These are phyloP conservation scores for Pantherophis guttatus DNA, from an alignment of 2,113 vertebrate genomes.

Conservation along the genomic window DNA sequence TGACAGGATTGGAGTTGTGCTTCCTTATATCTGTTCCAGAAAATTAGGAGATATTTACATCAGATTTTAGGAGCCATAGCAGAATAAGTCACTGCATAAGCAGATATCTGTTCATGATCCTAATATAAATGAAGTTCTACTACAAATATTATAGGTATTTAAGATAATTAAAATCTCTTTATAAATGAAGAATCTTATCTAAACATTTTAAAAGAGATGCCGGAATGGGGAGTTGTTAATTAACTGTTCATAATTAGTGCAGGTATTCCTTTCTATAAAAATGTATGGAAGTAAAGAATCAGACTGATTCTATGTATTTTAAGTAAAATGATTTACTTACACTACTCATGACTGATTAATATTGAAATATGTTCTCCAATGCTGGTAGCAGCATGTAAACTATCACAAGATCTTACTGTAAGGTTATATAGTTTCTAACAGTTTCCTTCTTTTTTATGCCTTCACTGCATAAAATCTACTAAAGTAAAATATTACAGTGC, in stretches of 20 bases:
- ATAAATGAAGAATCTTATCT: not conserved
- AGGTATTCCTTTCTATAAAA: not conserved
- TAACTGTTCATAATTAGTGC: not conserved
- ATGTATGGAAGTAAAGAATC: not conserved
- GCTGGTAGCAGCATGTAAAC: not conserved
- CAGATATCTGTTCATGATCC: not conserved
- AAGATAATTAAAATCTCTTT: conserved; percentile 7
- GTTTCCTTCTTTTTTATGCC: not conserved
- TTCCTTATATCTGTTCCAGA: not conserved
- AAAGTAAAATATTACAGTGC: conserved; percentile 2
- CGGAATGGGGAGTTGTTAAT: not conserved
- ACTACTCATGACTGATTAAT: not conserved
- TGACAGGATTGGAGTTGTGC: not conserved
- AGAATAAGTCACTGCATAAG: not conserved
- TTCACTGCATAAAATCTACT: not conserved
- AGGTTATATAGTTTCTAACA: not conserved
- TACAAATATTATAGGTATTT: not conserved
- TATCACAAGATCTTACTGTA: not conserved
- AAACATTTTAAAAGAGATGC: not conserved
- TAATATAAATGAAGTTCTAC: not conserved
- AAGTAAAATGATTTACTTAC: not conserved
- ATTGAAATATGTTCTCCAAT: not conserved
- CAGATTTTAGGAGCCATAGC: not conserved
- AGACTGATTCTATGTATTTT: not conserved
- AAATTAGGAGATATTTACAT: not conserved